Conservation (phyloP, 1,140 invertebrate species). For the Ostrea denselamellosa region DNA sequence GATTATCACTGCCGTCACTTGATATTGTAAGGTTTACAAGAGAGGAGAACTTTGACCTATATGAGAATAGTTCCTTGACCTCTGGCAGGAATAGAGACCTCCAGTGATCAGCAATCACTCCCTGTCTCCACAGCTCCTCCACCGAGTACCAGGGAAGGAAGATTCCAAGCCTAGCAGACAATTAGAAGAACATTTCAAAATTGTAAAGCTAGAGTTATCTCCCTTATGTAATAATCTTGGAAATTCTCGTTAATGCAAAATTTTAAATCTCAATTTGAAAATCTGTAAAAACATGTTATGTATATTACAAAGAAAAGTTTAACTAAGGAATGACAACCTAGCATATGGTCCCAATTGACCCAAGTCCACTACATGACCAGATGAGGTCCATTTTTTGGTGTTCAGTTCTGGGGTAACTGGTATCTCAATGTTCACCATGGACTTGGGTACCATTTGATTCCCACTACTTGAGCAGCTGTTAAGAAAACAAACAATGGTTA, state of each 20-base stretch:
- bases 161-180: constrained; percentile 84
- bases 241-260: too few species aligned
- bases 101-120: constrained; percentile 73
- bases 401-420: constrained; percentile 84
- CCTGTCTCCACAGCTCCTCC: constrained; percentile 61
- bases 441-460: constrained; percentile 77
- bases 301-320: constrained; percentile 11
- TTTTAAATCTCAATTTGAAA: neutral
- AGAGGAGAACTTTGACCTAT: constrained; percentile 53
- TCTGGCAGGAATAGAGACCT: constrained; percentile 60
- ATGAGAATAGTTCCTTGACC: constrained; percentile 61
- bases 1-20: constrained; percentile 45
- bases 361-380: constrained; percentile 81
- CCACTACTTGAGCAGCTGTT: neutral
- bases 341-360: constrained; percentile 79
- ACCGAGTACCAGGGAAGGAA: constrained; percentile 81
- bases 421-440: constrained; percentile 87
- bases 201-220: neutral
- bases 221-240: neutral
- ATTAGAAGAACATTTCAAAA: neutral
- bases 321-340: constrained; percentile 49
- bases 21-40: constrained; percentile 65
- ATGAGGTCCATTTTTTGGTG: constrained; percentile 76
- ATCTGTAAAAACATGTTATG: neutral
- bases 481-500: too few species aligned